A percentile compares a stretch with the other conserved stretches of the same genome.
These are phyloP conservation scores for Epirrhoe alternata DNA, from an alignment of 2,888 invertebrate species.

Conservation along the genomic window DNA sequence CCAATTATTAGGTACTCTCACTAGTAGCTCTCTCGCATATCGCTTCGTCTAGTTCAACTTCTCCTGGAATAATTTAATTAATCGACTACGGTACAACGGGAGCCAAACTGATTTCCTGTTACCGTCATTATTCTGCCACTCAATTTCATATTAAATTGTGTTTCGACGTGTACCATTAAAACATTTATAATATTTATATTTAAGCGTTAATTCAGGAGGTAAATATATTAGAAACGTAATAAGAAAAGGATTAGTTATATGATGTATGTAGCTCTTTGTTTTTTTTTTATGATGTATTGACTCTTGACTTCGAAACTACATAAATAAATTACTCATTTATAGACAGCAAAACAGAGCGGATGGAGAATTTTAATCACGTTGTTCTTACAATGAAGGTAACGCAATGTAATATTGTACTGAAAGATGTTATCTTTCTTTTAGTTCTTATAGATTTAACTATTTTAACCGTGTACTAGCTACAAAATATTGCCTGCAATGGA, in stretches of 20 bases:
- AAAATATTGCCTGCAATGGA: too few relatives aligned
- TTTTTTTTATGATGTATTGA: too few relatives aligned
- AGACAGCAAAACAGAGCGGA: too few relatives aligned
- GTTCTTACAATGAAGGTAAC: too few relatives aligned
- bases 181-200: constrained; percentile 36
- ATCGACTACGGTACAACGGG: constrained; percentile 72
- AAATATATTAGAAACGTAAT: constrained; percentile 13
- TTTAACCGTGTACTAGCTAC: too few relatives aligned
- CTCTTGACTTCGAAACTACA: too few relatives aligned
- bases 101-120: constrained; percentile 77
- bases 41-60: constrained; percentile 56
- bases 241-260: constrained; percentile 12
- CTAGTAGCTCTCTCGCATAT: constrained; percentile 35
- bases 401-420: too few relatives aligned
- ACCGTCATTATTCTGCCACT: constrained; percentile 75
- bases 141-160: constrained; percentile 71
- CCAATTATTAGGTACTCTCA: constrained; percentile 14
- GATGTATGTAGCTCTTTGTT: too few relatives aligned
- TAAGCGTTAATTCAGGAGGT: constrained; percentile 22
- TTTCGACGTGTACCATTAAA: constrained; percentile 52
- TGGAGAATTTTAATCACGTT: too few relatives aligned
- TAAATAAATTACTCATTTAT: too few relatives aligned
- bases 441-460: too few relatives aligned
- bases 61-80: constrained; percentile 78
- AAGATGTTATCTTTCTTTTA: too few relatives aligned